Evolutionary conservation across 2,113 vertebrate genomes (phyloP).

Genomic region (Mola mola): DNA sequence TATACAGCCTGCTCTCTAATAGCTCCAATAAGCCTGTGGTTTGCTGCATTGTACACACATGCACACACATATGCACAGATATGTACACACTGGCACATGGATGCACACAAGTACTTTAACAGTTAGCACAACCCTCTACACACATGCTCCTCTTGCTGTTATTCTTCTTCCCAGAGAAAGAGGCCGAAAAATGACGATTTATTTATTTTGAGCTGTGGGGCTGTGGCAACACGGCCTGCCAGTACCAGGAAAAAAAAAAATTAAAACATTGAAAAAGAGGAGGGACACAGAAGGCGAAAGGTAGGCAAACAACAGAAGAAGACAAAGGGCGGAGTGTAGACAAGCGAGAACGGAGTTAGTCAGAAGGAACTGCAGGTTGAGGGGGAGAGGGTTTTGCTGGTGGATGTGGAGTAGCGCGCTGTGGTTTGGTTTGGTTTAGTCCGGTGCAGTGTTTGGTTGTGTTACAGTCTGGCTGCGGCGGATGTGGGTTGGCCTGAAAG

Average conservation of each 20-base stretch:
- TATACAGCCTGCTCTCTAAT: slow-evolving; percentile 79
- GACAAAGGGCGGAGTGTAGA: slow-evolving; percentile 34
- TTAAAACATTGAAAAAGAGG: slow-evolving; percentile 27
- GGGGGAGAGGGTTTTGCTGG: slow-evolving; percentile 44
- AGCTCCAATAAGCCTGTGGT: slow-evolving; percentile 84
- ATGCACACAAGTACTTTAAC: slow-evolving; percentile 54
- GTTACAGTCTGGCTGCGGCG: slow-evolving; percentile 68
- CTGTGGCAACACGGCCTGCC: slow-evolving; percentile 63
- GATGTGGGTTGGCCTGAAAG: slow-evolving; percentile 64
- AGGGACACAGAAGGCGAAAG: slow-evolving; percentile 43
- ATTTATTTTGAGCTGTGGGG: slow-evolving; percentile 78
- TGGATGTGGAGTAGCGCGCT: slow-evolving; percentile 64
- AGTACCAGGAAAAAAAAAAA: slow-evolving; percentile 20
- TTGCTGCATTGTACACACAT: slow-evolving; percentile 77
- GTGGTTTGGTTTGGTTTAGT: slow-evolving; percentile 69
- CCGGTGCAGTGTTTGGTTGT: slow-evolving; percentile 55
- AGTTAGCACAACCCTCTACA: slow-evolving; percentile 60
- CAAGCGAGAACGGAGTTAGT: slow-evolving; percentile 33
- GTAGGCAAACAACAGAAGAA: slow-evolving; percentile 40
- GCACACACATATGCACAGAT: slow-evolving; percentile 40
- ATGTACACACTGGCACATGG: slow-evolving; percentile 46
- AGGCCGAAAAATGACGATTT: slow-evolving; percentile 78
- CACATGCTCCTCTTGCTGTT: slow-evolving; percentile 68
- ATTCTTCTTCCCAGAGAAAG: slow-evolving; percentile 78
- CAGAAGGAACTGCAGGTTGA: slow-evolving; percentile 32